Evolutionary conservation across 2,113 vertebrate genomes (phyloP).

Genomic region (Crotophaga sulcirostris): DNA sequence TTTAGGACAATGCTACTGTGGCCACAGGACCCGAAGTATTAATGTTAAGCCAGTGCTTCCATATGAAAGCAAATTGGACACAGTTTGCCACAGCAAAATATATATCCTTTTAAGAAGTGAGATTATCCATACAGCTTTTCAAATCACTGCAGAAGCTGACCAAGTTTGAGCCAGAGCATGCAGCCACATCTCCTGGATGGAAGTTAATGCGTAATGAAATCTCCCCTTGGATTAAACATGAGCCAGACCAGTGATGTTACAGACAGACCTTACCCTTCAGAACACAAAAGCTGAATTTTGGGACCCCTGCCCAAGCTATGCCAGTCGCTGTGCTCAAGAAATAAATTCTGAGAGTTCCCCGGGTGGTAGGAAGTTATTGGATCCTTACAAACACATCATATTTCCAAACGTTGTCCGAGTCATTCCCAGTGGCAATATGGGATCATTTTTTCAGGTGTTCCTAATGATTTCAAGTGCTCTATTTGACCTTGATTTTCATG

Average conservation of each 20-base stretch:
- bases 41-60: rapidly evolving
- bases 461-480: background rate
- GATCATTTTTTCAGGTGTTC: background rate
- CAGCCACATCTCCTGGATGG: background rate
- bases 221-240: background rate
- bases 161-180: background rate
- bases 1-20: background rate
- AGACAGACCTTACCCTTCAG: background rate
- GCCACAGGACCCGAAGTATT: background rate
- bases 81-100: background rate
- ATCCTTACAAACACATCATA: rapidly evolving
- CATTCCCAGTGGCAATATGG: background rate
- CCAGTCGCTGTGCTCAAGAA: background rate
- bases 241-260: background rate
- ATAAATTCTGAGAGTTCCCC: background rate
- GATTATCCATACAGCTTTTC: background rate
- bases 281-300: background rate
- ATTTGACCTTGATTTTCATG: constrained; percentile 21
- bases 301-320: background rate
- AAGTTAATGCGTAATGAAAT: background rate
- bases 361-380: background rate
- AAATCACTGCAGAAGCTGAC: background rate
- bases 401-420: background rate
- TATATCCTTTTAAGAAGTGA: background rate
- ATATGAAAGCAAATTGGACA: background rate